Base-by-base conservation (phyloP, 2,113 vertebrate genomes). In the Tretioscincus oriximinensis region DNA sequence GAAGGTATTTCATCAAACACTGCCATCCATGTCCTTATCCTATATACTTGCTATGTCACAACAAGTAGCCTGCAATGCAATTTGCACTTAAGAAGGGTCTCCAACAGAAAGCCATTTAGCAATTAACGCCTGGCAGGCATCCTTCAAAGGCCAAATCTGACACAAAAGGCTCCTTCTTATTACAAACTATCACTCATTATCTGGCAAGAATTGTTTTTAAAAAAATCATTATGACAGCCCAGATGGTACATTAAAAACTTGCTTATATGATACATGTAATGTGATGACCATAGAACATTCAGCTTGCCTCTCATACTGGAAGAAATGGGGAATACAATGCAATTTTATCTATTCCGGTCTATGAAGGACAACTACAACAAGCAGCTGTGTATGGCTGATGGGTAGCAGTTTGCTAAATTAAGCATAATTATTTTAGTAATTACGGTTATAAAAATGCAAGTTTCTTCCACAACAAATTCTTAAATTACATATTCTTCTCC, bases 81-180 rank as follows among this genome's bases (percentile, higher is more conserved):
- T 93, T 81, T 87, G 76, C 73, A 60, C 88, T 78, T 81, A 78
- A 77, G 22, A 58, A 75, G 67, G 79, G 71, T 81, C 90, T 81
- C 87, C 18, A 76, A 87, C 83, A 76, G 82, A 63, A 87, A 82
- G n/a, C 35, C 49, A 73, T 28, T 77, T 29, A 35, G 66, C 81
- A 92, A 80, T 91, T 88, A 91, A 76, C 94, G 89, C 86, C 35
- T 87, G 60, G 76, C 18, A 2, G 65, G 76, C 20, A 1, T 5
- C 68, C 76, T 58, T 68, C 65, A 69, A 64, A 82, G 70, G 76
- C 5, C 49, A 76, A 72, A 26, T 64, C 67, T 60, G 78, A 77
- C 82, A 71, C 73, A 74, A 51, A 67, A 76, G 63, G 82, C 85
- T 73, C 81, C 31, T 81, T 28, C 64, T 12, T 29, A 49, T 12